Evolutionary conservation across 2,888 invertebrate genomes (phyloP), one percentile per base, ranked within the genome.

Genomic region (Dione juno): DNA sequence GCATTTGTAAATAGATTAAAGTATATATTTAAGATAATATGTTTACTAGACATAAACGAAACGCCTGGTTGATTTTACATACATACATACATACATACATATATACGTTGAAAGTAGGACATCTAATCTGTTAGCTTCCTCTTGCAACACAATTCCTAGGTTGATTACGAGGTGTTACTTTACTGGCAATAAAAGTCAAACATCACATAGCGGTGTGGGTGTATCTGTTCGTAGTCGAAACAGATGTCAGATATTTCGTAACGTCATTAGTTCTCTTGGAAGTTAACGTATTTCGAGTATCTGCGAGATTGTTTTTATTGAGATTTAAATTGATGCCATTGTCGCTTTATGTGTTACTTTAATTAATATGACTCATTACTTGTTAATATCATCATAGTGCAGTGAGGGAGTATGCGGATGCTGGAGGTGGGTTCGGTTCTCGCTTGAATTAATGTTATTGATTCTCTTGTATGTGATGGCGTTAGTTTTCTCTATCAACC

Each of bases 91-190:
- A 28, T 71, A 73, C 75, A 67, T 58, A 19, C 11, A 19, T 11
- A 40, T 11, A 10, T 40, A 67, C 54, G 68, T 67, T 74, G 57
- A 77, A 85, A 81, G 78, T 85, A 80, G 85, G 82, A 70, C 84
- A 80, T 77, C 76, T 83, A 84, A 85, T 85, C 82, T 82, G 74
- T 77, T 75, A 67, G 80, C 77, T 83, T 85, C 85, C 85, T 85
- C 80, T 85, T 84, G 82, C 84, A 82, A 83, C 82, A 85, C 74
- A 73, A 72, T 61, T 52, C 64, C 48, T 74, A 64, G 65, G 63
- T 75, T 76, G 75, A 78, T 79, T 80, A 77, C 78, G 74, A 76
- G 66, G 75, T 66, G 72, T 73, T 73, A 73, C 50, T 73, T 74
- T 70, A 66, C 53, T 57, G 66, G 50, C 53, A 61, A 66, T 72